Conservation (phyloP, 2,113 vertebrate species). For the Panurus biarmicus region DNA sequence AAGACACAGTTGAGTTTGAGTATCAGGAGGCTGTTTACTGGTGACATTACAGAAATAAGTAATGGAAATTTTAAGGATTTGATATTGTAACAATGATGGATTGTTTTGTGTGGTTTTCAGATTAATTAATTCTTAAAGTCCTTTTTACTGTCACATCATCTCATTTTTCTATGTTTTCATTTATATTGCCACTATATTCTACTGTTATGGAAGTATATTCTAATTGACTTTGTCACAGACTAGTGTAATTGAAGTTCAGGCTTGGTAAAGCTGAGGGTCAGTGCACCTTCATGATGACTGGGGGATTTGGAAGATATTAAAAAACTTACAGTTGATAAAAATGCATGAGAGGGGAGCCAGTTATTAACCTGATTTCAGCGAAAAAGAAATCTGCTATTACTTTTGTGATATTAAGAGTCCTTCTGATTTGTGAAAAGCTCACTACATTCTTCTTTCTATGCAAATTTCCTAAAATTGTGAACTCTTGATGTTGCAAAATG, state of each 20-base stretch:
- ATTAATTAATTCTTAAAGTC: not conserved
- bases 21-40: not conserved
- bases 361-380: constrained; percentile 16
- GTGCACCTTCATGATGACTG: constrained; percentile 2
- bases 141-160: not conserved
- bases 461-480: not conserved
- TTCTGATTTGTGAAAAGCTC: not conserved
- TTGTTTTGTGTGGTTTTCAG: not conserved
- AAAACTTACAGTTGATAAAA: constrained; percentile 25
- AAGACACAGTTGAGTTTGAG: not conserved
- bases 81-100: not conserved
- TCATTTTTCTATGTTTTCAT: not conserved
- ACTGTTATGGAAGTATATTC: not conserved
- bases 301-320: constrained; percentile 20
- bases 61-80: not conserved
- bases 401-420: not conserved
- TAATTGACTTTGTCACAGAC: constrained; percentile 10
- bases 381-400: not conserved
- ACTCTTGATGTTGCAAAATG: not conserved
- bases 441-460: not conserved
- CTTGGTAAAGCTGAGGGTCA: constrained; percentile 21
- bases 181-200: not conserved
- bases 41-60: not conserved
- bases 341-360: not conserved
- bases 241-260: constrained; percentile 5